phyloP scores from a whole-genome alignment of 2,888 invertebrate genomes.

The Esperia sulphurella region DNA sequence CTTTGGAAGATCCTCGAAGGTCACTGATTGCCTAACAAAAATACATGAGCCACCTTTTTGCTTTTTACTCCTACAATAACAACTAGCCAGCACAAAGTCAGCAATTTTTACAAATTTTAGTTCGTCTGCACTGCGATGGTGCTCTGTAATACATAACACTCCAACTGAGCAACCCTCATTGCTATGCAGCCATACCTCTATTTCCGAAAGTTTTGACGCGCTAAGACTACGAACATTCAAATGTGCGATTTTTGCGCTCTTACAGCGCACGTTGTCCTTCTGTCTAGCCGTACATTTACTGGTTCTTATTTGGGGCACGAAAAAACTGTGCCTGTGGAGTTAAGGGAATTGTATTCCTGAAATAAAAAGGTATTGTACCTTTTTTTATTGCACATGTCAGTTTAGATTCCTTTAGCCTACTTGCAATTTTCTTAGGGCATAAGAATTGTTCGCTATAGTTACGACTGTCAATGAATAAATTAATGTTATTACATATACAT shows the following conservation, averaged over 20 bases:
- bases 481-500: neutral
- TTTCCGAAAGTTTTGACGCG: neutral
- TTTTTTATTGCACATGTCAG: neutral
- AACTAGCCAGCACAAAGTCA: neutral
- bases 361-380: neutral
- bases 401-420: neutral
- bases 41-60: neutral
- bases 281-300: neutral
- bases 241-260: neutral
- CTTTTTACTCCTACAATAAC: neutral
- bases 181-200: neutral
- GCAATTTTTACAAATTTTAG: neutral
- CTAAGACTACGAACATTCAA: neutral
- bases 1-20: neutral
- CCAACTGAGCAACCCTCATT: neutral
- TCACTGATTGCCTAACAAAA: neutral
- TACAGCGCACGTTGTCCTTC: neutral
- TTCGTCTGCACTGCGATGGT: neutral
- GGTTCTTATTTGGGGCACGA: neutral
- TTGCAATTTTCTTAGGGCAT: neutral
- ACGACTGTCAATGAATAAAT: neutral
- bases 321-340: neutral
- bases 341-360: neutral
- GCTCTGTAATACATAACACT: neutral
- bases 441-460: neutral